These are phyloP conservation scores for Microplitis deprimator DNA, from an alignment of 2,888 invertebrate genomes.

Conservation along the genomic window DNA sequence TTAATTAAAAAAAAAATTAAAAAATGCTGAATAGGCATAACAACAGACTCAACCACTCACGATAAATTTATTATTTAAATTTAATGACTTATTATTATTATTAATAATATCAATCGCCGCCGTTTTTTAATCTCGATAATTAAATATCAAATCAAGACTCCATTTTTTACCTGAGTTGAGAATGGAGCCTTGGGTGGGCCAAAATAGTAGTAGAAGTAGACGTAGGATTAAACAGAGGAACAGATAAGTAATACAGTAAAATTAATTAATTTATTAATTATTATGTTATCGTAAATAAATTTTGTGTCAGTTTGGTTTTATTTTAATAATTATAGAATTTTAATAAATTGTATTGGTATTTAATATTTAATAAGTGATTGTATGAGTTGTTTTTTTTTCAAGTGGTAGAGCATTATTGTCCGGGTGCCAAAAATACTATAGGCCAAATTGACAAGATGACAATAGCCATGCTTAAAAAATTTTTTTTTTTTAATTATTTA, in stretches of 20 bases:
- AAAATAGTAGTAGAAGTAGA: slow-evolving; percentile 73
- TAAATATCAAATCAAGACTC: slow-evolving; percentile 74
- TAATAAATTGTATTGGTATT: slow-evolving; percentile 29
- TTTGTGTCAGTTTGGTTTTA: slow-evolving; percentile 41
- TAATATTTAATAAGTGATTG: not conserved
- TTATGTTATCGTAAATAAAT: slow-evolving; percentile 23
- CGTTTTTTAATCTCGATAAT: slow-evolving; percentile 60
- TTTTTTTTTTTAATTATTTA: not conserved
- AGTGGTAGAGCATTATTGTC: slow-evolving; percentile 65
- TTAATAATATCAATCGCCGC: slow-evolving; percentile 53
- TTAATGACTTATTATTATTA: slow-evolving; percentile 15
- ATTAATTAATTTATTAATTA: slow-evolving; percentile 32
- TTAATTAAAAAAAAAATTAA: not conserved
- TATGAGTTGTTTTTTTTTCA: slow-evolving; percentile 29
- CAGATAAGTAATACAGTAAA: slow-evolving; percentile 55
- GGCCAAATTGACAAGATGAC: slow-evolving; percentile 57
- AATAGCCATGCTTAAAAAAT: slow-evolving; percentile 39
- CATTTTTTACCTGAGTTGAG: slow-evolving; percentile 84
- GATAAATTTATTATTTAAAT: slow-evolving; percentile 61
- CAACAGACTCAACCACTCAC: slow-evolving; percentile 68
- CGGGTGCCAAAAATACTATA: slow-evolving; percentile 58
- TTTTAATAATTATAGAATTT: slow-evolving; percentile 44
- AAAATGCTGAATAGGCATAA: slow-evolving; percentile 49
- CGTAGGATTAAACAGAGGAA: slow-evolving; percentile 68
- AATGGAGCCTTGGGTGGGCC: slow-evolving; percentile 86